phyloP scores from a whole-genome alignment of 2,797 vertebrate genomes.

The Heterohyrax brucei region DNA sequence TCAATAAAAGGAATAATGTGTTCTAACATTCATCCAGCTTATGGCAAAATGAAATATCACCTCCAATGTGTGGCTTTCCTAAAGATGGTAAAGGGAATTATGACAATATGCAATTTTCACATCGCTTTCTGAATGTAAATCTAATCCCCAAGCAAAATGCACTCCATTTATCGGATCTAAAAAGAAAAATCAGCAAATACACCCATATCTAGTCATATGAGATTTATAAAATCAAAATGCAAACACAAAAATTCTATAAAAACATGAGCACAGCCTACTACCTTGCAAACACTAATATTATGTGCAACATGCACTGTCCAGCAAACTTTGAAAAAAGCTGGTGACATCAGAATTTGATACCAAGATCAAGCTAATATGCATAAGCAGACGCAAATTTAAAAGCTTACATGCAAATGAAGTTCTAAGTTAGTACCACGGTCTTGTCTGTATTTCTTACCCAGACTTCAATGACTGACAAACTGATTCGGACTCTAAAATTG shows the following conservation, averaged over 20 bases:
- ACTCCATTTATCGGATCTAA: not conserved
- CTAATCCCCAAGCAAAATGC: conserved; percentile 27
- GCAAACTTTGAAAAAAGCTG: conserved; percentile 1
- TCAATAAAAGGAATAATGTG: conserved; percentile 26
- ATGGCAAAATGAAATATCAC: not conserved
- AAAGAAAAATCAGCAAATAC: conserved; percentile 28
- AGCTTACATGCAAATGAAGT: not conserved
- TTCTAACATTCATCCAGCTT: conserved; percentile 33
- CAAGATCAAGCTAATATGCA: not conserved
- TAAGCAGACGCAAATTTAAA: conserved; percentile 4
- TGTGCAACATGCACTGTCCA: not conserved
- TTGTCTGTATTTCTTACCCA: conserved; percentile 19
- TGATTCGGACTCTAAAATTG: not conserved
- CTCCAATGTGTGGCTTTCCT: not conserved
- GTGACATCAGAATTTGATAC: not conserved
- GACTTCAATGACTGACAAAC: conserved; percentile 6
- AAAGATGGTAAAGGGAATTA: not conserved
- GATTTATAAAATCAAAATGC: conserved; percentile 47
- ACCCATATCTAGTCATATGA: conserved; percentile 7
- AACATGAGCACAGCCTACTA: not conserved
- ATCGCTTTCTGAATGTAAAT: conserved; percentile 8
- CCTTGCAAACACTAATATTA: not conserved
- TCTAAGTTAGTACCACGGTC: not conserved
- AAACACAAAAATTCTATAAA: conserved; percentile 16
- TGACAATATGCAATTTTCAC: not conserved